Conservation (phyloP, 1,140 invertebrate genomes). For the Cydia strobilella region DNA sequence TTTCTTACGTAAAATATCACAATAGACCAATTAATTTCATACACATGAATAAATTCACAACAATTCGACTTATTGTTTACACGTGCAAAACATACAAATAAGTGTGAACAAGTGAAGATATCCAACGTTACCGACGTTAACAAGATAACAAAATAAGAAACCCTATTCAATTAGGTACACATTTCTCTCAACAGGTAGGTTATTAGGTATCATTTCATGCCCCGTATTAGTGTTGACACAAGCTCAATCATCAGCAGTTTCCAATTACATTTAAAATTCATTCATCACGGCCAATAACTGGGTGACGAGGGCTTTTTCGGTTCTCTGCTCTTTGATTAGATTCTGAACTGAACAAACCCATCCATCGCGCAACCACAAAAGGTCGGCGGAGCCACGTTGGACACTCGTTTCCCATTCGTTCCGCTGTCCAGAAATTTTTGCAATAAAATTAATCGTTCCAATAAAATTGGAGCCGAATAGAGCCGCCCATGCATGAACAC, state of each 20-base stretch:
- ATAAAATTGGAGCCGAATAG: slow-evolving; percentile 74
- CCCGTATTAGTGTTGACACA: not conserved
- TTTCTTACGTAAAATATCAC: too few species aligned
- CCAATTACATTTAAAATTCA: slow-evolving; percentile 63
- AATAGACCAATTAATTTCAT: too few species aligned
- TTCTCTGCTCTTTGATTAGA: slow-evolving; percentile 65
- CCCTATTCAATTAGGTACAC: not conserved
- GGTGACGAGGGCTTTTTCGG: slow-evolving; percentile 51
- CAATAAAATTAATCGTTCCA: slow-evolving; percentile 79
- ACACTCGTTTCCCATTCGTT: slow-evolving; percentile 73
- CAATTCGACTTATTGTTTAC: too few species aligned
- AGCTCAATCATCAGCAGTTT: slow-evolving; percentile 45
- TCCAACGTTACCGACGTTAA: too few species aligned
- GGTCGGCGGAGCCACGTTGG: slow-evolving; percentile 55
- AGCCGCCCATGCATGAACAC: slow-evolving; percentile 69
- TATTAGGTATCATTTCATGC: not conserved
- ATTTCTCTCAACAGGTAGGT: not conserved
- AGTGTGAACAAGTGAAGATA: too few species aligned
- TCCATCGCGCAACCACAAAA: slow-evolving; percentile 69
- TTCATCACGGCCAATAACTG: slow-evolving; percentile 55
- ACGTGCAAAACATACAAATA: too few species aligned
- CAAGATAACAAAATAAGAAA: too few species aligned
- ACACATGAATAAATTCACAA: too few species aligned
- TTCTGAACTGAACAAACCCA: slow-evolving; percentile 60
- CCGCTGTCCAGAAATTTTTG: slow-evolving; percentile 77